Conservation (phyloP, 2,113 vertebrate genomes). For the Chrysochloris asiatica region DNA sequence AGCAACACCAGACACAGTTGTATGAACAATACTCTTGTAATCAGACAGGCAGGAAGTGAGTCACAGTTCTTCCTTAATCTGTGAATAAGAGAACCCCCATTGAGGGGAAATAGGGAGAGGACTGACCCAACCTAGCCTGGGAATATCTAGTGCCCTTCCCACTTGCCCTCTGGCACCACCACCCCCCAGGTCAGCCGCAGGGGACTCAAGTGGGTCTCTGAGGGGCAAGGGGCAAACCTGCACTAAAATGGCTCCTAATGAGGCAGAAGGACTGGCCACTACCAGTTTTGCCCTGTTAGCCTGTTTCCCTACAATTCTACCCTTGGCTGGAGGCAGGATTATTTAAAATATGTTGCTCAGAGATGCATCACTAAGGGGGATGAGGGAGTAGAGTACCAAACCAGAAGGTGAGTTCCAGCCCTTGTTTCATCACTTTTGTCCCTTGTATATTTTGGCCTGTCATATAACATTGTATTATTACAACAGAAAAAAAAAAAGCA, state of each 20-base stretch:
- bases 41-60: slow-evolving; percentile 74
- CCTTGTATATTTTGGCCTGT: background rate
- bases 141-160: slow-evolving; percentile 1
- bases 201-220: background rate
- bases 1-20: background rate
- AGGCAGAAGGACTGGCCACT: no score
- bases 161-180: background rate
- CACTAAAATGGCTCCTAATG: background rate
- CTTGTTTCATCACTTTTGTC: no score
- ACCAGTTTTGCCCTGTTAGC: background rate
- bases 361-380: background rate
- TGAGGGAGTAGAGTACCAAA: background rate
- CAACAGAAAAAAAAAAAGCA: background rate
- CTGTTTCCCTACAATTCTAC: background rate
- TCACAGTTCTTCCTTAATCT: slow-evolving; percentile 60
- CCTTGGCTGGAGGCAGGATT: background rate
- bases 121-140: slow-evolving; percentile 19
- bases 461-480: background rate
- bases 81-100: slow-evolving; percentile 54
- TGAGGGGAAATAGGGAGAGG: slow-evolving; percentile 60
- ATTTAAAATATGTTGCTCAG: background rate
- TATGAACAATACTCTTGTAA: slow-evolving; percentile 30
- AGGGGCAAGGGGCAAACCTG: background rate
- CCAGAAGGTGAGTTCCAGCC: background rate
- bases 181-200: background rate